Evolutionary conservation across 2,113 vertebrate species (phyloP), one percentile per base, ranked within the genome.

Genomic region (Brienomyrus brachyistius): DNA sequence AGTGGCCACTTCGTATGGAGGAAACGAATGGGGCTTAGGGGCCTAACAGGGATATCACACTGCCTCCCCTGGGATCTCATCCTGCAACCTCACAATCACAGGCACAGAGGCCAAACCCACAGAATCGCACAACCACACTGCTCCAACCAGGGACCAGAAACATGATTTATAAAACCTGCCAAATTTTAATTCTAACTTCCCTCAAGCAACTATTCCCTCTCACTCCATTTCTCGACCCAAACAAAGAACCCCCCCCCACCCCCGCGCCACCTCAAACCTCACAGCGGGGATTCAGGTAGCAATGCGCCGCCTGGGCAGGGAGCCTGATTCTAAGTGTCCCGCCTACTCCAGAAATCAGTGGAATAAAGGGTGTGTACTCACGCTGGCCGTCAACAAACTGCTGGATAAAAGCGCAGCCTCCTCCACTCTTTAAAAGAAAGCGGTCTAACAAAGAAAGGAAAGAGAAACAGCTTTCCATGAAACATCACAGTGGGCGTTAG

Each of bases 351-450:
- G 90, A 91, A 92, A 91, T 90, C 91, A 95, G 95, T 92, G 93
- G 94, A 95, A 96, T 93, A 95, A 96, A 96, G 91, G 91, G 94
- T 95, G 94, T 96, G 96, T 98, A 99, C 98, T 99, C 97, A 99
- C 98, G 97, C 95, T 97, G 97, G 97, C 97, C 98, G 91, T 97
- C 96, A 96, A 98, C 97, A 96, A 98, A 97, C 91, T 99, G 97
- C 95, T 97, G 97, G 94, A 97, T 97, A 97, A 97, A 96, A 97
- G 97, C 97, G 93, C 97, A 96, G 96, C 97, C 97, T 96, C 96
- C 98, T 96, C 96, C 97, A 95, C 97, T 98, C 97, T 98, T 97
- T 96, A 98, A 97, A 95, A 98, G 97, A 97, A 97, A 98, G 96
- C 97, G 97, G 95, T 99, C 98, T 98, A 97, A 97, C 94, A 97